phyloP scores from a whole-genome alignment of 64 coral and sea anemone genomes.

The Platygyra sinensis region DNA sequence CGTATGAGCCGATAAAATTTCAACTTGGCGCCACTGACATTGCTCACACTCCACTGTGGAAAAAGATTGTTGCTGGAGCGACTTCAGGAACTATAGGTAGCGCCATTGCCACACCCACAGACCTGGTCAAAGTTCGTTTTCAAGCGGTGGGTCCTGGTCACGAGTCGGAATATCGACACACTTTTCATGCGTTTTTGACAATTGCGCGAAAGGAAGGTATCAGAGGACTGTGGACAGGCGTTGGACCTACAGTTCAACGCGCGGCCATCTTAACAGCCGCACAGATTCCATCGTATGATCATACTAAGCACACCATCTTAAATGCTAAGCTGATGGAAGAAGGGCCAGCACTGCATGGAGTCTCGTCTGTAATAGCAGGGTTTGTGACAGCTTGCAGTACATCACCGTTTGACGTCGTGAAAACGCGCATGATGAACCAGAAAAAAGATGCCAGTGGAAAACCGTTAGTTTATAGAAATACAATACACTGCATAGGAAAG shows the following conservation, averaged over 20 bases:
- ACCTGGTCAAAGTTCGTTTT: constrained; percentile 94
- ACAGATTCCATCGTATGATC: constrained; percentile 90
- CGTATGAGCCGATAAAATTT: constrained; percentile 92
- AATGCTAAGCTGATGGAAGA: constrained; percentile 74
- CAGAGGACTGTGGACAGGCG: constrained; percentile 82
- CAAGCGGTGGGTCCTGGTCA: constrained; percentile 71
- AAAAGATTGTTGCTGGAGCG: constrained; percentile 88
- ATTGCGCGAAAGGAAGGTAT: constrained; percentile 82
- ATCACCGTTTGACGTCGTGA: constrained; percentile 93
- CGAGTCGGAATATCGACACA: constrained; percentile 66
- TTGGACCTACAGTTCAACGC: constrained; percentile 84
- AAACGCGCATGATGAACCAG: constrained; percentile 90
- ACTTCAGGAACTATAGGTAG: constrained; percentile 88
- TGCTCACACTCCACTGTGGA: constrained; percentile 86
- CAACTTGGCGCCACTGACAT: constrained; percentile 80
- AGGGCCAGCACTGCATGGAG: constrained; percentile 66
- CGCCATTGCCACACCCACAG: constrained; percentile 92
- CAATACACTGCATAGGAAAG: constrained; percentile 78
- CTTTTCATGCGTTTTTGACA: constrained; percentile 81
- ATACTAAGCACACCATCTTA: constrained; percentile 82
- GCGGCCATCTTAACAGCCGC: constrained; percentile 79
- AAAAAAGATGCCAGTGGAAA: constrained; percentile 53
- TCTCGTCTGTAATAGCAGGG: constrained; percentile 80
- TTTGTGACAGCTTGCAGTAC: constrained; percentile 84
- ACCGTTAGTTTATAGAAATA: constrained; percentile 69